Conservation (phyloP, 2,888 invertebrate genomes). For the Xanthia togata region DNA sequence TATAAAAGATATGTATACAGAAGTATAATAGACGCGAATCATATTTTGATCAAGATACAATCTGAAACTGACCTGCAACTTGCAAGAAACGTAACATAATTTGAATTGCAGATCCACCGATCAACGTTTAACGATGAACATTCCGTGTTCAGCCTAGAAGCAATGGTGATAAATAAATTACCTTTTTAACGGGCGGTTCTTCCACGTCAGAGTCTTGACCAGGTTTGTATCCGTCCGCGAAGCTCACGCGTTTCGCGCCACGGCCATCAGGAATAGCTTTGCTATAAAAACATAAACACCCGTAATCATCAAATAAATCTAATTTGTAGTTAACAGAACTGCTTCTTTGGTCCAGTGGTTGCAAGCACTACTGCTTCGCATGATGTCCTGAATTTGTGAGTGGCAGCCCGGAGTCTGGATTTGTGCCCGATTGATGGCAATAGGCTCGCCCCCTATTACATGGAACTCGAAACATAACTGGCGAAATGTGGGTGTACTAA, state of each 20-base stretch:
- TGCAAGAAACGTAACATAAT: no score
- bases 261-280: slow-evolving; percentile 68
- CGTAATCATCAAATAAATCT: no score
- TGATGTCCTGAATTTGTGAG: not conserved
- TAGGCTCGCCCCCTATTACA: not conserved
- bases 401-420: not conserved
- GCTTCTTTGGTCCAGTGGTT: not conserved
- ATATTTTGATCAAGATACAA: no score
- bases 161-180: slow-evolving; percentile 52
- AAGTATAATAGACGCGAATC: no score
- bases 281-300: slow-evolving; percentile 31
- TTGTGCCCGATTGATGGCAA: not conserved
- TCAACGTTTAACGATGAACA: no score
- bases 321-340: not conserved
- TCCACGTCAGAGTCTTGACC: slow-evolving; percentile 88
- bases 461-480: no score
- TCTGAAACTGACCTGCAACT: no score
- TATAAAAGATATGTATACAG: no score
- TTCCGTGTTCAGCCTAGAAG: no score
- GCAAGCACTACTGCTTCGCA: not conserved
- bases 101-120: no score
- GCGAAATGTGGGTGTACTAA: not conserved
- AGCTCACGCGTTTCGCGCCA: slow-evolving; percentile 83
- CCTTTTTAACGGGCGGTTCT: slow-evolving; percentile 84
- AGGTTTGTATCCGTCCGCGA: slow-evolving; percentile 88